Evolutionary conservation across 1,140 invertebrate species (phyloP), one percentile per base, ranked within the genome.

Genomic region (Pseudomyrmex concolor): DNA sequence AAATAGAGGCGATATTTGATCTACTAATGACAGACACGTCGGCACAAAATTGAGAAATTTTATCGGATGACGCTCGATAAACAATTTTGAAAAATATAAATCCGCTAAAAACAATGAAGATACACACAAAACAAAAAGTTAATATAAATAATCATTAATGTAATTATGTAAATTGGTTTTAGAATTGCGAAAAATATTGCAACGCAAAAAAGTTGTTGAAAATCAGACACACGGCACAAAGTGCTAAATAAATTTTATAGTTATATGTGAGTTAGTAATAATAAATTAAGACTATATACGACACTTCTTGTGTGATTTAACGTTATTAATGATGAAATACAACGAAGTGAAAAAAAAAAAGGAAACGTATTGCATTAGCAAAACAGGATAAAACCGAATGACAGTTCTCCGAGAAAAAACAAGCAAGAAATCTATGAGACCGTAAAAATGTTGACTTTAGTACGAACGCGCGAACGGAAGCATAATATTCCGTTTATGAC

Each of bases 1-100:
- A 86, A 90, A 70, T 70, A 57, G 62, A 68, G 17, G 34, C 70
- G 71, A 86, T 86, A 85, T 85, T 70, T 70, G 83, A 51, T 73
- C 72, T 62, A 67, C 72, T 68, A 51, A 17, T 17, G n/a, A 8
- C 57, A 64, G 51, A 71, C 34, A 51, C 10, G 13, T 12, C 50
- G 50, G 22, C 12, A 62, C 5, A 71, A 80, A 84, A 72, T 67
- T 85, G 64, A 25, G 51, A 77, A 57, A 48, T 13, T 34, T 34
- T 4, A n/a, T 15, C 25, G 59, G 50, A 82, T 80, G 62, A 72
- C 19, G 17, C 19, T 54, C 10, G 59, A 51, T 60, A 60, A 78
- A 25, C 10, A 60, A 62, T 63, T 48, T 74, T 15, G 77, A 10
- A 55, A 71, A 25, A 15, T 71, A n/a, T 15, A 4, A 19, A 12